phyloP scores from a whole-genome alignment of 2,797 vertebrate species.

The Eremophila alpestris region DNA sequence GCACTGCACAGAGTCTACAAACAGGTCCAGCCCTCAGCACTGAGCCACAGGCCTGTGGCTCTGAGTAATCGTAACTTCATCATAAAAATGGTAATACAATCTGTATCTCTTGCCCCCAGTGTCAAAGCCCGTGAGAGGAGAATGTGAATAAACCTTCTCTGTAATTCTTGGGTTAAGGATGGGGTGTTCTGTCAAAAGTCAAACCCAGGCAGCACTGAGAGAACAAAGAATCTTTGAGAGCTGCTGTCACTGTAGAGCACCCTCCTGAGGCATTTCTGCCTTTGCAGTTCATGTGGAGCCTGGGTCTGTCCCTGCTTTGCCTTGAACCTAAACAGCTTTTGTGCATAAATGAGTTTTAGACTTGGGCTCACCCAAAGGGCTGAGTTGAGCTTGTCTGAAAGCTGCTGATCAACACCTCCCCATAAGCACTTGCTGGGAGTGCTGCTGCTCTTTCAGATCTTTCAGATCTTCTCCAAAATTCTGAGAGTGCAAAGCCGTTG shows the following conservation, averaged over 20 bases:
- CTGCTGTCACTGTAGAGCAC: accelerated
- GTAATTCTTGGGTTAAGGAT: neutral
- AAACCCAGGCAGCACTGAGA: neutral
- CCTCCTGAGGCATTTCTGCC: neutral
- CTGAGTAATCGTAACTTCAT: neutral
- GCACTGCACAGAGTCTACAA: neutral
- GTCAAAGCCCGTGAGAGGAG: neutral
- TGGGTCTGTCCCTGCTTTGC: neutral
- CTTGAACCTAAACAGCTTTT: neutral
- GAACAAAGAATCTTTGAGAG: neutral
- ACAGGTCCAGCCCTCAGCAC: neutral
- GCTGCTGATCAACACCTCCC: neutral
- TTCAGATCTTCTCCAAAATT: neutral
- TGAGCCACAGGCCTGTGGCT: neutral
- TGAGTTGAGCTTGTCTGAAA: neutral
- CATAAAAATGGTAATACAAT: neutral
- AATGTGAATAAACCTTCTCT: neutral
- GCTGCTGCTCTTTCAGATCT: neutral
- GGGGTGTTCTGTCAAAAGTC: neutral
- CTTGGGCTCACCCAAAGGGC: neutral
- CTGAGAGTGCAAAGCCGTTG: accelerated
- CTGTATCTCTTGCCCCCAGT: neutral
- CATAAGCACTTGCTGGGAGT: neutral
- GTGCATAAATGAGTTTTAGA: neutral
- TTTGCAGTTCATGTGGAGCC: neutral